These are phyloP conservation scores for Tamias sibiricus DNA, from an alignment of 2,113 vertebrate species.

Conservation along the genomic window DNA sequence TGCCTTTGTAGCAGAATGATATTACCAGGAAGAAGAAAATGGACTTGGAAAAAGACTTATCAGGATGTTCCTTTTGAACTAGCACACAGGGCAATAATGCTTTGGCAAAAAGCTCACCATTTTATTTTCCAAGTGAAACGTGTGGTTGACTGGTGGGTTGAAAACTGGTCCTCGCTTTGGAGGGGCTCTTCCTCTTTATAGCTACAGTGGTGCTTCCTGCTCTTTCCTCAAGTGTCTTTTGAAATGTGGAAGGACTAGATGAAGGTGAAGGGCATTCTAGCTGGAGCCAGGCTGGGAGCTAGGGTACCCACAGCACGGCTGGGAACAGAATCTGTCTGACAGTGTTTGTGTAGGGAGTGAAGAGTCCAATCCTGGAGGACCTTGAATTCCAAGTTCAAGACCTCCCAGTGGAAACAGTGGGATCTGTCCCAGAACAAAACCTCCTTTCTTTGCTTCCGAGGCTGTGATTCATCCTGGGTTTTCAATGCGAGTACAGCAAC, in stretches of 20 bases:
- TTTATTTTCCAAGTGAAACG: not conserved
- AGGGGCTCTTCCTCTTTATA: not conserved
- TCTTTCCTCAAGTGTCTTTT: not conserved
- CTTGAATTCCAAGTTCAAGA: not conserved
- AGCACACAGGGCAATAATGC: not conserved
- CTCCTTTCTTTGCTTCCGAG: not conserved
- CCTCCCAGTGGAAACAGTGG: not conserved
- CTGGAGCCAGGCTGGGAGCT: not conserved
- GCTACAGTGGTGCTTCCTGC: not conserved
- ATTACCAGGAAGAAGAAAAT: not conserved
- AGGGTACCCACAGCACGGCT: too few species aligned
- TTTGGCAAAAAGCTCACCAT: not conserved
- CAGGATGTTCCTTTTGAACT: not conserved
- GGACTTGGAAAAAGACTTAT: not conserved
- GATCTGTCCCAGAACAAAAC: not conserved
- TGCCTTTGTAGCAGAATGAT: not conserved
- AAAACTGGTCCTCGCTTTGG: not conserved
- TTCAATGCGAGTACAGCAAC: not conserved
- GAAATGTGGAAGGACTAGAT: not conserved
- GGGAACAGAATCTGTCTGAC: not conserved
- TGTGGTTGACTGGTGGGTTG: not conserved
- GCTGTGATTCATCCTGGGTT: constrained; percentile 25
- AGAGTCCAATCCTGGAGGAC: not conserved
- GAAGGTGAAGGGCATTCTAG: not conserved
- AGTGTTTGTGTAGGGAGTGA: not conserved